These are phyloP conservation scores for Petrocephalus sullivani DNA, from an alignment of 2,797 vertebrate species.

Conservation along the genomic window DNA sequence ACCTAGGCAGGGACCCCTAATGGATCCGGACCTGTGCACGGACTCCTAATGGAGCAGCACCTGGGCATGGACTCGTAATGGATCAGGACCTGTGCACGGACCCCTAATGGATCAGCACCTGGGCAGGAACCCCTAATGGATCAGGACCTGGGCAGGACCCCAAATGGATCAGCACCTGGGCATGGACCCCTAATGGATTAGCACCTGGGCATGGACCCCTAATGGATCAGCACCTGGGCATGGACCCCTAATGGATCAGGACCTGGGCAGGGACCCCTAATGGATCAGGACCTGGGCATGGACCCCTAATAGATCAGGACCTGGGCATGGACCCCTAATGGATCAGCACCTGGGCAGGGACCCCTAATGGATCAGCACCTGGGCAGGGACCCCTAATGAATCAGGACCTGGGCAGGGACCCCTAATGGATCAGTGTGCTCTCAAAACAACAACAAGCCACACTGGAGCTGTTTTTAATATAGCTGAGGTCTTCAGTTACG, in stretches of 20 bases:
- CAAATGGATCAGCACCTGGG: too few species aligned
- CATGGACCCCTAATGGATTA: neutral
- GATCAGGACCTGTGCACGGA: neutral
- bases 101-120: too few species aligned
- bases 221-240: too few species aligned
- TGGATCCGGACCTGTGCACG: neutral
- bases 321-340: neutral
- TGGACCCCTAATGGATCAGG: too few species aligned
- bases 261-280: too few species aligned
- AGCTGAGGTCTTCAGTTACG: neutral
- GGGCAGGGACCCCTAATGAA: neutral
- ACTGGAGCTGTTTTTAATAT: neutral
- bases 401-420: neutral
- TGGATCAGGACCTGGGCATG: too few species aligned
- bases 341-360: fast-evolving
- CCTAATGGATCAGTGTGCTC: neutral
- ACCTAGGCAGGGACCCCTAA: neutral
- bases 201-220: too few species aligned
- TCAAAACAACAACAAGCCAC: neutral
- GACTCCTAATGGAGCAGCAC: neutral
- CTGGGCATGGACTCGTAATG: too few species aligned
- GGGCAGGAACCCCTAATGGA: too few species aligned
- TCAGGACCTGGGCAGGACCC: too few species aligned
- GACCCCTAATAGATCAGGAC: too few species aligned
- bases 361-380: neutral